A percentile compares a stretch with the other conserved stretches of the same genome.
Conservation (phyloP, 2,888 invertebrate species). For the Aplocera efformata region DNA sequence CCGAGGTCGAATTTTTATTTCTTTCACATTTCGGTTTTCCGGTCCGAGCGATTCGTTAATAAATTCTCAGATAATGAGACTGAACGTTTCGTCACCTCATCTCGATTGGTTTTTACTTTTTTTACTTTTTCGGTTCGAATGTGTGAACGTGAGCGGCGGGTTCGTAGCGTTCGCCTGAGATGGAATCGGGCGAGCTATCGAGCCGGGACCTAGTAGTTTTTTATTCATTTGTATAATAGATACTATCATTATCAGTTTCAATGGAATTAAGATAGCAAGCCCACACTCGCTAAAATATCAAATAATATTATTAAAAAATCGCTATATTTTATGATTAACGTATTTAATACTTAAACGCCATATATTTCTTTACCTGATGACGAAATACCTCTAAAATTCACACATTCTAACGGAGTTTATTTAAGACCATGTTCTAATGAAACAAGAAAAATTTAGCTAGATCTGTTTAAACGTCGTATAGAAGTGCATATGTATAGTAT, state of each 20-base stretch:
- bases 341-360: no score
- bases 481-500: no score
- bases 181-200: constrained; percentile 71
- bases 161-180: constrained; percentile 47
- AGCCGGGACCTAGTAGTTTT: constrained; percentile 55
- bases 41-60: constrained; percentile 79
- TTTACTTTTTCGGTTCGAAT: constrained; percentile 67
- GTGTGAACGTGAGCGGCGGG: constrained; percentile 71
- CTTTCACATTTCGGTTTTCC: constrained; percentile 80
- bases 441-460: no score
- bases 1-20: constrained; percentile 80
- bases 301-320: no score
- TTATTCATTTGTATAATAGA: constrained; percentile 73
- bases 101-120: constrained; percentile 75
- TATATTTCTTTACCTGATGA: no score
- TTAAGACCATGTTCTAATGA: no score
- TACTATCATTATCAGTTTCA: constrained; percentile 56
- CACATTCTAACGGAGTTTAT: no score
- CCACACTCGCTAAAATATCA: no score
- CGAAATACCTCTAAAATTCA: no score
- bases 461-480: no score
- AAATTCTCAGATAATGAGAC: constrained; percentile 81
- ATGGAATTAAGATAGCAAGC: no score
- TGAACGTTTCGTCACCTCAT: constrained; percentile 81
- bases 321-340: no score